phyloP scores from a whole-genome alignment of 2,797 vertebrate species.

The Squalus acanthias region DNA sequence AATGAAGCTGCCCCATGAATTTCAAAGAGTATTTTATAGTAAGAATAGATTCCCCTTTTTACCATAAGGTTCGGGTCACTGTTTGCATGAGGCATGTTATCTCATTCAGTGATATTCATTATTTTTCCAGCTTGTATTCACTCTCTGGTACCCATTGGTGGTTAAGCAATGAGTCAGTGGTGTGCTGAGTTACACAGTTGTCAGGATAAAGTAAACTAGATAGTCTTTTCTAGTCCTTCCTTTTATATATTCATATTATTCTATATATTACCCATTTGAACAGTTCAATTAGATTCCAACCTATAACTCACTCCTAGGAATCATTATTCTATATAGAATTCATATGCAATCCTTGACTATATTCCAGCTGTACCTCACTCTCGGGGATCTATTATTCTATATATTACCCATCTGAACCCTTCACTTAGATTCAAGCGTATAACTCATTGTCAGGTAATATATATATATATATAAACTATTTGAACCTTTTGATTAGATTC shows the following conservation, averaged over 20 bases:
- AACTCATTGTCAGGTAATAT: neutral
- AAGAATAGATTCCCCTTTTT: neutral
- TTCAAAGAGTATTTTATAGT: neutral
- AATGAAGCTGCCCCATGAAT: neutral
- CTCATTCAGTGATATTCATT: neutral
- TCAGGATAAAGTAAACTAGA: neutral
- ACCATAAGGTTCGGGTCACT: neutral
- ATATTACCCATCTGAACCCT: neutral
- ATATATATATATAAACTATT: neutral
- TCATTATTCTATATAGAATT: neutral
- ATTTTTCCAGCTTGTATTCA: neutral
- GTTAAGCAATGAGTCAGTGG: neutral
- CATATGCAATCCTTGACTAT: neutral
- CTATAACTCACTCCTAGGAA: neutral
- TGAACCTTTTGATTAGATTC: neutral
- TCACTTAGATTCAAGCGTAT: neutral
- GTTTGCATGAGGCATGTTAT: neutral
- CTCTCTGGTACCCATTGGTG: neutral
- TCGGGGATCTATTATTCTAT: neutral
- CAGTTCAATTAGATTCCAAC: neutral
- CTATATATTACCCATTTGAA: neutral
- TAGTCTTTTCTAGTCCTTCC: neutral
- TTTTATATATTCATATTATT: conserved; percentile 9
- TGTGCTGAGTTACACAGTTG: neutral
- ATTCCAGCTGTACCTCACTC: neutral